phyloP scores from a whole-genome alignment of 2,888 invertebrate species.

The Cheilosia vernalis region DNA sequence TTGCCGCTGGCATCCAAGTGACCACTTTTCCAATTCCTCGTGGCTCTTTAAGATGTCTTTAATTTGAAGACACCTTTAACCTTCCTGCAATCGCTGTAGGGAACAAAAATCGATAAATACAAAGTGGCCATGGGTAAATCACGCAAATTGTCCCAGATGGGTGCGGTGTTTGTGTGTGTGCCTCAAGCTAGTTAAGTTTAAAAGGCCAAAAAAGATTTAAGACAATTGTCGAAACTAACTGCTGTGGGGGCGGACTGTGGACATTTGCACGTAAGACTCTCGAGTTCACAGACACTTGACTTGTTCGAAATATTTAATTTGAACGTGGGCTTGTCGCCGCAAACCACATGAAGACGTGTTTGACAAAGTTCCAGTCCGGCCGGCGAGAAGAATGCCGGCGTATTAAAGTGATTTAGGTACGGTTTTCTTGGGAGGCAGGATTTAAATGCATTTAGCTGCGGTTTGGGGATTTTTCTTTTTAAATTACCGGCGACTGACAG shows the following conservation, averaged over 20 bases:
- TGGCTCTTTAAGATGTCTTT: neutral
- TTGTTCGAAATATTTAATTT: conserved; percentile 2
- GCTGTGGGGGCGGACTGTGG: conserved; percentile 33
- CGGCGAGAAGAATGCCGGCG: neutral
- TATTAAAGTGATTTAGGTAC: conserved; percentile 12
- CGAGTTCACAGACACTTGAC: conserved; percentile 51
- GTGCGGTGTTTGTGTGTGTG: conserved; percentile 50
- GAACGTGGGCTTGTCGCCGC: neutral
- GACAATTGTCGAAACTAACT: conserved; percentile 61
- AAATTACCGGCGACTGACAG: neutral
- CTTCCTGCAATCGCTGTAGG: neutral
- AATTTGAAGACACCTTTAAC: conserved; percentile 26
- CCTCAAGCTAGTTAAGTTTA: conserved; percentile 49
- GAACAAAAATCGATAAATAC: conserved; percentile 54
- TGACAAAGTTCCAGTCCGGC: neutral
- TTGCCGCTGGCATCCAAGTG: neutral
- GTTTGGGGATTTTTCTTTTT: neutral
- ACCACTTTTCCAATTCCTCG: neutral
- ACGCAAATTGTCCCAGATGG: conserved; percentile 59
- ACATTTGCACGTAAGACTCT: conserved; percentile 51
- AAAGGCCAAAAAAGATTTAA: conserved; percentile 67
- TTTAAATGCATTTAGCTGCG: neutral
- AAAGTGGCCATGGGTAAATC: conserved; percentile 29
- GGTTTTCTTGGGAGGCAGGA: too few relatives aligned
- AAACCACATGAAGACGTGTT: conserved; percentile 27